Evolutionary conservation across 2,113 vertebrate species (phyloP), one percentile per base, ranked within the genome.

Genomic region (Heteronetta atricapilla): DNA sequence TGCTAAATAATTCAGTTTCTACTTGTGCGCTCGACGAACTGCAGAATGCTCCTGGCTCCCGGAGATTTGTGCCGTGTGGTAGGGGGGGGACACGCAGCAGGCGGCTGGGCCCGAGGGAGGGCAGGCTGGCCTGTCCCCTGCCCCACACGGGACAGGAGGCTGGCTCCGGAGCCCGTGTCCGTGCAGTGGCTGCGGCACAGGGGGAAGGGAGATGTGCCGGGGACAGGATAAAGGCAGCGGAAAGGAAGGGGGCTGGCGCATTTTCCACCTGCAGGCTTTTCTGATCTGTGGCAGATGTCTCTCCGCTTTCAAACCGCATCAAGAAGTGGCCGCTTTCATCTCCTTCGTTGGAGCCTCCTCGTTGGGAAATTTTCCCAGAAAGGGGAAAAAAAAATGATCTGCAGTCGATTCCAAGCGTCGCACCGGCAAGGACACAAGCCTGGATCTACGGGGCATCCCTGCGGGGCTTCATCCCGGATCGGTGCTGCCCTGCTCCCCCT

Each of bases 1-100:
- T n/a, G 76, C 42, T 95, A 82, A 96, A 96, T 96, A 89, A 96
- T 95, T 95, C 91, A 96, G 89, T 10, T 66, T 22, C 29, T 0
- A n/a, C 84, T 89, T 17, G 1, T 56, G 56, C 52, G 62, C 77
- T 87, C 82, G 9, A 21, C 3, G 1, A 82, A 86, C 88, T 23
- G 50, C 34, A 17, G 63, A 80, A 52, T 10, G 26, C 44, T 60
- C 67, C 52, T 2, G 3, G 82, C 82, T 90, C 82, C 53, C 3
- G 8, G 1, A 34, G 86, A 48, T 55, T 19, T 2, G 25, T 22
- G 56, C 0, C 1, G 73, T 19, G 4, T 31, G 34, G 28, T 13
- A 7, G 8, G 38, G 33, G 34, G 33, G 19, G 56, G 62, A 52
- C 77, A 8, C 18, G 8, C 2, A 26, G 8, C 3, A 0, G 2